Percentiles rank a stretch among this genome's conserved stretches.
These are phyloP conservation scores for Falco novaeseelandiae DNA, from an alignment of 2,797 vertebrate genomes.

Conservation along the genomic window DNA sequence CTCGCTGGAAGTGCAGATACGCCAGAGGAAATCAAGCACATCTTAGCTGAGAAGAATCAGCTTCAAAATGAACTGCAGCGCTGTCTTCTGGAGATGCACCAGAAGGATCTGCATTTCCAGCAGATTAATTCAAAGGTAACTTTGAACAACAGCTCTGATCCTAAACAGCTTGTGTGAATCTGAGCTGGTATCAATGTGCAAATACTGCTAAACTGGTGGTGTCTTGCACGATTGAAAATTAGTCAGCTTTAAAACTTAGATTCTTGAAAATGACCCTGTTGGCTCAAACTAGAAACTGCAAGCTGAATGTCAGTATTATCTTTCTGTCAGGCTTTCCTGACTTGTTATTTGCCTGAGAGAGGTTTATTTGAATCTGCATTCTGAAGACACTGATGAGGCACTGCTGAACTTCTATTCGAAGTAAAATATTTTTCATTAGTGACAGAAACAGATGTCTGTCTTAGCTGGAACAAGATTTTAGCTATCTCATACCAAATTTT, in stretches of 20 bases:
- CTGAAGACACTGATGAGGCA: background rate
- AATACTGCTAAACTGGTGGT: background rate
- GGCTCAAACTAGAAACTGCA: background rate
- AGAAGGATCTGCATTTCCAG: slow-evolving; percentile 83
- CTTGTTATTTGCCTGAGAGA: background rate
- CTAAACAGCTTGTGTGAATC: background rate
- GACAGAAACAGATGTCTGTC: background rate
- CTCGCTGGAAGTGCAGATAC: slow-evolving; percentile 52
- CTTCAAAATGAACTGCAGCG: slow-evolving; percentile 82
- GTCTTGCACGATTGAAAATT: background rate
- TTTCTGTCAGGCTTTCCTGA: background rate
- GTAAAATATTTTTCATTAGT: background rate
- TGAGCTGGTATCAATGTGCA: background rate
- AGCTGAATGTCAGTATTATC: background rate
- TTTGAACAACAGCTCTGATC: background rate
- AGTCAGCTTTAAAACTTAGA: background rate
- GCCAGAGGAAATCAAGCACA: slow-evolving; percentile 56
- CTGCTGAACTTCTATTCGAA: background rate
- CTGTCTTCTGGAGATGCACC: slow-evolving; percentile 86
- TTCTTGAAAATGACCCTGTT: background rate
- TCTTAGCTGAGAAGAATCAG: slow-evolving; percentile 76
- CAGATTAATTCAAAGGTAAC: slow-evolving; percentile 84
- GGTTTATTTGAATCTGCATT: background rate
- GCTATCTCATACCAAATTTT: background rate
- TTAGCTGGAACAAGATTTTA: background rate